A percentile compares a stretch with the other conserved stretches of the same genome.
phyloP scores from a whole-genome alignment of 2,888 invertebrate genomes.

The Eilema depressum region DNA sequence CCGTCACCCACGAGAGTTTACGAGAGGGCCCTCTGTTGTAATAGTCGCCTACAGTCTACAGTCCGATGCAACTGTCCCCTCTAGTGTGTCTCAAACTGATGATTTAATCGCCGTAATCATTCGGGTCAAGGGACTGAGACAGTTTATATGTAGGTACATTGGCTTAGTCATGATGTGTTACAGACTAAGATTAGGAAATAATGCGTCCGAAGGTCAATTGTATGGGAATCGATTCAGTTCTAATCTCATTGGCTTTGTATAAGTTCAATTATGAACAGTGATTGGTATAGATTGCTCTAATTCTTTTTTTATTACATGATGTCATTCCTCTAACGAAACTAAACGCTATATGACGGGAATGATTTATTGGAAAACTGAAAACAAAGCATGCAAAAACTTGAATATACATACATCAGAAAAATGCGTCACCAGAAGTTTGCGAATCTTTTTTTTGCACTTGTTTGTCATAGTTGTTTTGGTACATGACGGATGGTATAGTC shows the following conservation, averaged over 20 bases:
- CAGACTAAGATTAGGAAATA: slow-evolving; percentile 27
- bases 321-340: neutral
- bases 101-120: slow-evolving; percentile 50
- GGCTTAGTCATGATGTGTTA: slow-evolving; percentile 34
- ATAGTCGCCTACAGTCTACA: slow-evolving; percentile 61
- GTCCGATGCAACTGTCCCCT: slow-evolving; percentile 59
- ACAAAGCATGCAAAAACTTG: neutral
- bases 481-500: slow-evolving; percentile 20
- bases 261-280: neutral
- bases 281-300: neutral
- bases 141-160: slow-evolving; percentile 34
- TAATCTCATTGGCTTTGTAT: neutral
- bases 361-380: neutral
- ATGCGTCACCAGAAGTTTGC: slow-evolving; percentile 27
- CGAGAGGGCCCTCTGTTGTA: slow-evolving; percentile 62
- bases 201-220: slow-evolving; percentile 26
- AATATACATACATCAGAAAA: slow-evolving; percentile 2
- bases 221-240: neutral
- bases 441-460: slow-evolving; percentile 27
- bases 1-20: slow-evolving; percentile 64
- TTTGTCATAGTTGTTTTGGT: slow-evolving; percentile 42
- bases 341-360: neutral
- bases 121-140: slow-evolving; percentile 49
- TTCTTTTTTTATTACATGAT: slow-evolving; percentile 1
- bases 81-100: slow-evolving; percentile 54